Evolutionary conservation across 2,113 vertebrate genomes (phyloP).

Genomic region (mouse (Mus musculus)): DNA sequence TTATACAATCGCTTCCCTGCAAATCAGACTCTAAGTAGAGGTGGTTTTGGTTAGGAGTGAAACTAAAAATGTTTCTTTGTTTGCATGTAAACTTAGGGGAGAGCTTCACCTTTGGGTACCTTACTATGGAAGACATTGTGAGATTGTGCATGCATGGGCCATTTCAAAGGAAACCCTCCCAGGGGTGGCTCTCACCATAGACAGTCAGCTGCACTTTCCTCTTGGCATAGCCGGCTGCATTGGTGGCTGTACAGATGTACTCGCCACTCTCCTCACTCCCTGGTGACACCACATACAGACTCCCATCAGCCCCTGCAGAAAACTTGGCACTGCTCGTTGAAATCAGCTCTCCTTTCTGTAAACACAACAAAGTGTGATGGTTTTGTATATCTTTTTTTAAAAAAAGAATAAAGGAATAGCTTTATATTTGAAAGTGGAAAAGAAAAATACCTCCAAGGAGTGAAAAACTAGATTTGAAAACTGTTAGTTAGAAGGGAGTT

Average conservation of each 20-base stretch:
- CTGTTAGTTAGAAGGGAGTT: neutral
- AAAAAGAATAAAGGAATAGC: neutral
- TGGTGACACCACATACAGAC: constrained; percentile 91
- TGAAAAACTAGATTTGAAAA: neutral
- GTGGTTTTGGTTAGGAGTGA: constrained; percentile 37
- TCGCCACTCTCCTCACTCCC: constrained; percentile 93
- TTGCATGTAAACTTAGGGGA: neutral
- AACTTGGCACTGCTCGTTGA: constrained; percentile 87
- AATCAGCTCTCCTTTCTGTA: constrained; percentile 92
- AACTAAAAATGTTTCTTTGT: neutral
- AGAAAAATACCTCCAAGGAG: neutral
- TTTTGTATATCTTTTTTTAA: neutral
- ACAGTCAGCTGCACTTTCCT: constrained; percentile 97
- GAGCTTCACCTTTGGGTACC: neutral
- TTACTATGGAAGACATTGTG: neutral
- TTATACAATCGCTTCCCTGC: constrained; percentile 7
- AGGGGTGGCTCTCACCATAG: constrained; percentile 89
- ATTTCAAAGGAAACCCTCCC: neutral
- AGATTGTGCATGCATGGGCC: neutral
- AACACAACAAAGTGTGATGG: neutral
- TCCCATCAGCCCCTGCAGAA: constrained; percentile 91
- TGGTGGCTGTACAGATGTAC: constrained; percentile 95
- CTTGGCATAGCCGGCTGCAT: constrained; percentile 92
- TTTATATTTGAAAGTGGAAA: constrained; percentile 35
- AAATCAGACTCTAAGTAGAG: constrained; percentile 41